A percentile compares a stretch with the other conserved stretches of the same genome.
Conservation (phyloP, 2,888 invertebrate genomes). For the Limnephilus lunatus region DNA sequence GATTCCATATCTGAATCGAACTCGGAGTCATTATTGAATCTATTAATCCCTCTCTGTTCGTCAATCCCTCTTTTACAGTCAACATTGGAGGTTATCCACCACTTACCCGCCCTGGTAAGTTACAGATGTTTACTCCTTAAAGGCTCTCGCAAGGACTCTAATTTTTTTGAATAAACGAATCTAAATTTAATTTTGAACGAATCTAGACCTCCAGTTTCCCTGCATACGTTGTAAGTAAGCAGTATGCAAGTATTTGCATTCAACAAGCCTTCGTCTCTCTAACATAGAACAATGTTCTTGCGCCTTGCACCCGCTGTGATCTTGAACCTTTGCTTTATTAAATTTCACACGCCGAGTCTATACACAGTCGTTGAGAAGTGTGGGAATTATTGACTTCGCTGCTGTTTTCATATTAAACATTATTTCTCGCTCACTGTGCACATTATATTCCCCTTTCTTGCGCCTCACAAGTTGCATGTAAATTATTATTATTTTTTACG, state of each 20-base stretch:
- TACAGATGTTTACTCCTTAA: too few species aligned
- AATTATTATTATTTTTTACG: background rate
- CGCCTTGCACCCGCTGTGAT: conserved; percentile 32
- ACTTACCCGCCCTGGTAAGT: too few species aligned
- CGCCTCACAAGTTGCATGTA: background rate
- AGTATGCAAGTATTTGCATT: too few species aligned
- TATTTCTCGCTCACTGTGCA: conserved; percentile 11
- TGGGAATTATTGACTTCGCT: conserved; percentile 21
- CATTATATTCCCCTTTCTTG: background rate
- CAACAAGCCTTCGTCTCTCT: background rate
- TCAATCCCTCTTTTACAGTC: background rate
- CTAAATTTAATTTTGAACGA: too few species aligned
- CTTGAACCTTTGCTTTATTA: conserved; percentile 36
- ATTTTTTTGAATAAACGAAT: too few species aligned
- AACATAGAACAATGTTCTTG: conserved; percentile 8
- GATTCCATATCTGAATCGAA: background rate
- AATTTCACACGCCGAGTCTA: conserved; percentile 42
- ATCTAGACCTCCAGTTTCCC: too few species aligned
- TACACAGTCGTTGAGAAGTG: background rate
- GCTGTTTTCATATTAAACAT: conserved; percentile 30
- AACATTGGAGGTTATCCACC: too few species aligned
- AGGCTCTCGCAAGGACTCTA: too few species aligned
- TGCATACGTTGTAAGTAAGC: too few species aligned
- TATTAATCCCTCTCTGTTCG: background rate
- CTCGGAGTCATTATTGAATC: background rate